phyloP scores from a whole-genome alignment of 2,888 invertebrate genomes.

The Ophion ventricosus region DNA sequence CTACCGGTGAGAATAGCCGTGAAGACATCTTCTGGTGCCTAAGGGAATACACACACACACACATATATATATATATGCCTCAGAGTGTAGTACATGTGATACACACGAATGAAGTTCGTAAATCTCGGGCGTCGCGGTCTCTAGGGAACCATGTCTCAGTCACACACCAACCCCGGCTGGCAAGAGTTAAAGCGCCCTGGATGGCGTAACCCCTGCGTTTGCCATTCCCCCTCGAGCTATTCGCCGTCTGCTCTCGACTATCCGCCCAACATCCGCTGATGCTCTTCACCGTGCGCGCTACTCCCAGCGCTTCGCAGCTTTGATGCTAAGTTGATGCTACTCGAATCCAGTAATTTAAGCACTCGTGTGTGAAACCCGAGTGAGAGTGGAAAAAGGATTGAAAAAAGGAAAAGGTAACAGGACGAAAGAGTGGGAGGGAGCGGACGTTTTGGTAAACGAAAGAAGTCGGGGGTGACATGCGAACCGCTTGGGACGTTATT shows the following conservation, averaged over 20 bases:
- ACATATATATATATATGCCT: slow-evolving; percentile 12
- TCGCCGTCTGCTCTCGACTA: slow-evolving; percentile 47
- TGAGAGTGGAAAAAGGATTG: slow-evolving; percentile 17
- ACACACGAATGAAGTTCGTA: slow-evolving; percentile 75
- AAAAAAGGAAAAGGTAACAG: slow-evolving; percentile 6
- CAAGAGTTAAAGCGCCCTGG: slow-evolving; percentile 79
- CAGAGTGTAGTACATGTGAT: slow-evolving; percentile 58
- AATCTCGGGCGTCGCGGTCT: slow-evolving; percentile 78
- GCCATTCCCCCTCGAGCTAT: slow-evolving; percentile 50
- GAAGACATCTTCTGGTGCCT: slow-evolving; percentile 36
- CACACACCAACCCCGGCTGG: slow-evolving; percentile 79
- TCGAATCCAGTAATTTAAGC: slow-evolving; percentile 78
- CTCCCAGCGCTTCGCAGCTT: slow-evolving; percentile 63
- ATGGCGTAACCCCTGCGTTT: slow-evolving; percentile 61
- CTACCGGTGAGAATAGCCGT: slow-evolving; percentile 45
- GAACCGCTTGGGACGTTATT: slow-evolving; percentile 21
- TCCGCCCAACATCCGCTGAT: slow-evolving; percentile 7
- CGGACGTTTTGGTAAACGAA: slow-evolving; percentile 23
- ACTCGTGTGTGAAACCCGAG: slow-evolving; percentile 42
- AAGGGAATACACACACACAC: slow-evolving; percentile 17
- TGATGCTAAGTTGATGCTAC: slow-evolving; percentile 77
- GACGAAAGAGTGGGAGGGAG: neutral
- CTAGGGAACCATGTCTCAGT: slow-evolving; percentile 82
- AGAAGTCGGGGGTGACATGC: slow-evolving; percentile 14
- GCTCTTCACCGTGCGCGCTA: slow-evolving; percentile 16